Base-by-base conservation (phyloP, 2,888 invertebrate species). In the Lordiphosa andalusiaca region DNA sequence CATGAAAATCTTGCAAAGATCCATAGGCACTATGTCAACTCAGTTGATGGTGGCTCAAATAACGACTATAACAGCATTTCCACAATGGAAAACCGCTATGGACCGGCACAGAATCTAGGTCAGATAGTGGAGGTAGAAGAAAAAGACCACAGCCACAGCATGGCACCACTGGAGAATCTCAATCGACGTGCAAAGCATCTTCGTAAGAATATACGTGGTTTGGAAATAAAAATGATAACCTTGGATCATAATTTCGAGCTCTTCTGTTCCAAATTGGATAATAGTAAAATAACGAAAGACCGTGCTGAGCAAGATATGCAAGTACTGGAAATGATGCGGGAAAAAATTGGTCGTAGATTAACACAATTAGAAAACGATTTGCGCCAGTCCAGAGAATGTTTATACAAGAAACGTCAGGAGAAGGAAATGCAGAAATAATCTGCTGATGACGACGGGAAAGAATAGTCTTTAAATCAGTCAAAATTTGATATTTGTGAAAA, bases 1-100 rank as follows among this genome's bases (percentile, higher is more conserved):
- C 65, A 55, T 1, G 6, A 16, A 1, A 74, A 63, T 30, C 41
- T 75, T 23, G 30, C 48, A 2, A 59, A 72, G 16, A 52, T 75
- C n/a, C 65, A 72, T 13, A n/a, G 30, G n/a, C 48, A 54, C 37
- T 78, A 67, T 33, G 38, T 57, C 1, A 53, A 12, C 3, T 23
- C n/a, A 6, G 5, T 10, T 9, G 42, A 25, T 10, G 6, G 0
- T 3, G 9, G 9, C 2, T 35, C 7, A 2, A 13, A 4, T 13
- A 23, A 0, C 7, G 9, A 30, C 7, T 9, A 30, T 30, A 7
- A 4, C 6, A 6, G 9, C 3, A 30, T 9, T 30, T 2, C 7
- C 9, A 2, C 9, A 3, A 3, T 30, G 0, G 30, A 30, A 30
- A 9, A 9, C 30, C 30, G 3, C 7, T 9, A 30, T 9, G 9